phyloP scores from a whole-genome alignment of 1,140 invertebrate species.

The Magallana ariakensis region DNA sequence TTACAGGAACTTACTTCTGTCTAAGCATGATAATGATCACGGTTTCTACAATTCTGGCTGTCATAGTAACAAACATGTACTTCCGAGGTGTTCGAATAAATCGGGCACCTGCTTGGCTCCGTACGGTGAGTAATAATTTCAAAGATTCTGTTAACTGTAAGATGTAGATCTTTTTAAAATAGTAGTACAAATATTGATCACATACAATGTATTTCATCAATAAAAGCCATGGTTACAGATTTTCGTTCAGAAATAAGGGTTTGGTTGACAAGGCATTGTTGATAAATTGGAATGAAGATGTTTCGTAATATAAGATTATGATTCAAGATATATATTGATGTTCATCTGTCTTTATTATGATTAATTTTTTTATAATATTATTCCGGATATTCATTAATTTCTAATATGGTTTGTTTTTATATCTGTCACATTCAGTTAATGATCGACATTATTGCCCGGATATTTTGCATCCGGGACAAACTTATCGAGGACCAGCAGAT shows the following conservation, averaged over 20 bases:
- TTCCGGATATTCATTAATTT: too few species aligned
- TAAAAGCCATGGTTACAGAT: too few species aligned
- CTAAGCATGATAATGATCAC: slow-evolving; percentile 80
- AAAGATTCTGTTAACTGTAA: background rate
- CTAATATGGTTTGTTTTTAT: background rate
- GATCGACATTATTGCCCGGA: slow-evolving; percentile 65
- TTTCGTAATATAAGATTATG: too few species aligned
- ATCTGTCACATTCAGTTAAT: slow-evolving; percentile 59
- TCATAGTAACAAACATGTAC: slow-evolving; percentile 79
- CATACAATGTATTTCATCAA: too few species aligned
- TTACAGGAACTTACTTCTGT: slow-evolving; percentile 80
- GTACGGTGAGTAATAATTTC: slow-evolving; percentile 65
- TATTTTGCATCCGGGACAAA: slow-evolving; percentile 61
- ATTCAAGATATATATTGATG: too few species aligned
- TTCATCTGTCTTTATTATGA: too few species aligned
- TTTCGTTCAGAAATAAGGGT: too few species aligned
- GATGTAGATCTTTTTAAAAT: background rate
- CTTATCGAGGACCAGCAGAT: slow-evolving; percentile 63
- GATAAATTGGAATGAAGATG: too few species aligned
- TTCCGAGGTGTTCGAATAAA: slow-evolving; percentile 76
- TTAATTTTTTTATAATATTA: too few species aligned
- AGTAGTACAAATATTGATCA: background rate
- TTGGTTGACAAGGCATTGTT: too few species aligned
- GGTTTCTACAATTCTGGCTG: slow-evolving; percentile 78
- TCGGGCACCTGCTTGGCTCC: slow-evolving; percentile 73